These are phyloP conservation scores for Drosophila ironensis DNA, from an alignment of 1,140 invertebrate genomes.

Conservation along the genomic window DNA sequence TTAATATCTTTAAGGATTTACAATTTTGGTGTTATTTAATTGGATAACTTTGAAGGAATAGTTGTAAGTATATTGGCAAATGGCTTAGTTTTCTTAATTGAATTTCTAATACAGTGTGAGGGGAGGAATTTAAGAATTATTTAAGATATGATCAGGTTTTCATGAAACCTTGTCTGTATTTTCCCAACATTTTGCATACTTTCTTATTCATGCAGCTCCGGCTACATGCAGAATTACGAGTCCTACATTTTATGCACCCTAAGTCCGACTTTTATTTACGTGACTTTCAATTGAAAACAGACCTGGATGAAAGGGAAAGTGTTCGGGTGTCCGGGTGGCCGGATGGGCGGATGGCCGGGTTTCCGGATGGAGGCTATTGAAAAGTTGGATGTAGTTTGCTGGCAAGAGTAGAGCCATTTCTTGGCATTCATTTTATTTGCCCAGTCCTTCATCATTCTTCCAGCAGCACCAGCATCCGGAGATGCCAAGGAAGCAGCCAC, in stretches of 20 bases:
- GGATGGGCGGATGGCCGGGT: too few species aligned
- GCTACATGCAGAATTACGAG: background rate
- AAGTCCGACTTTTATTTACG: conserved; percentile 35
- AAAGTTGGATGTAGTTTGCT: conserved; percentile 4
- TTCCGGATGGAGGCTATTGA: background rate
- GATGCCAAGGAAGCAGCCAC: conserved; percentile 35
- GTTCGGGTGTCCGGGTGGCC: too few species aligned
- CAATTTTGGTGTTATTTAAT: background rate
- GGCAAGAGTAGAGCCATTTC: conserved; percentile 14
- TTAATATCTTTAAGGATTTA: background rate
- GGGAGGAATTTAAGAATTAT: too few species aligned
- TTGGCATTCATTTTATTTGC: conserved; percentile 62
- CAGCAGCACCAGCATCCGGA: background rate
- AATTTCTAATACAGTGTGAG: too few species aligned
- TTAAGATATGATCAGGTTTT: too few species aligned
- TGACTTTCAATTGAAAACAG: conserved; percentile 34
- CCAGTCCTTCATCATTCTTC: conserved; percentile 26
- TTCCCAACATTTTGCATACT: background rate
- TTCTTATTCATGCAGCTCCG: background rate
- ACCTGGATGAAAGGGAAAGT: background rate
- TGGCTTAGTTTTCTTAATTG: too few species aligned
- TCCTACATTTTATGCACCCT: conserved; percentile 16
- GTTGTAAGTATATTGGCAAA: too few species aligned
- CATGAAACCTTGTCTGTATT: background rate
- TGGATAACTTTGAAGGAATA: background rate